These are phyloP conservation scores for Gadus macrocephalus DNA, from an alignment of 2,113 vertebrate genomes.

Conservation along the genomic window DNA sequence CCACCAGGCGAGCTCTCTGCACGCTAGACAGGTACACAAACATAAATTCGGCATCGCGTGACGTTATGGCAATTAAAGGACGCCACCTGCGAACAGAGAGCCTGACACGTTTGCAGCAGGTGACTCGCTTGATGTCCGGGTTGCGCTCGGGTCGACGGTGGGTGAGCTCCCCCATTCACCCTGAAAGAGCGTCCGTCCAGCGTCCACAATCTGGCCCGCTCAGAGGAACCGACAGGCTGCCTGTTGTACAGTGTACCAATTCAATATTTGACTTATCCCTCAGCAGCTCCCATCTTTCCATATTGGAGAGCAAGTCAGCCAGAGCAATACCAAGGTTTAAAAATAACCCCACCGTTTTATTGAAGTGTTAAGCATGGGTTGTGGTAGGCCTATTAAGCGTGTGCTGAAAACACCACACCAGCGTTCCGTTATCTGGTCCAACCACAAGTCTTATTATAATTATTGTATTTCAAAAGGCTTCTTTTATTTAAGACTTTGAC, in stretches of 20 bases:
- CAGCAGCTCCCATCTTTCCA: background rate
- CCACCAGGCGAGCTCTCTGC: slow-evolving; percentile 12
- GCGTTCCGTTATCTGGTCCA: too few species aligned
- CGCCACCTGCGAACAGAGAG: slow-evolving; percentile 48
- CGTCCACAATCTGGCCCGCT: slow-evolving; percentile 22
- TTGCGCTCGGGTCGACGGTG: slow-evolving; percentile 42
- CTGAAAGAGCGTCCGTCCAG: slow-evolving; percentile 1
- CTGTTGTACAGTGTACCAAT: slow-evolving; percentile 25
- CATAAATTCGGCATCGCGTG: too few species aligned
- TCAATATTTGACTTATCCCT: slow-evolving; percentile 4
- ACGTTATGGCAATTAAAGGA: slow-evolving; percentile 17
- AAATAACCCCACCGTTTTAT: too few species aligned
- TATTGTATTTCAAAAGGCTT: too few species aligned
- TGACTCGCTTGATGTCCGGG: slow-evolving; percentile 29
- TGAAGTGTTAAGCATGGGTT: too few species aligned
- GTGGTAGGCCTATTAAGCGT: too few species aligned
- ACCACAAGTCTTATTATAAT: background rate
- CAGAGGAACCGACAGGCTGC: slow-evolving; percentile 32
- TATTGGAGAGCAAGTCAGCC: too few species aligned
- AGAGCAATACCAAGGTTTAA: too few species aligned
- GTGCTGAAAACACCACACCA: too few species aligned
- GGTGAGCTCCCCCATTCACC: slow-evolving; percentile 11
- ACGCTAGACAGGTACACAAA: slow-evolving; percentile 11
- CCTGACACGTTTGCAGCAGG: slow-evolving; percentile 23
- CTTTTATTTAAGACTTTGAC: too few species aligned